A percentile compares a stretch with the other conserved stretches of the same genome.
These are phyloP conservation scores for Coranthus polyacanthus DNA, from an alignment of 2,797 vertebrate species.

Conservation along the genomic window DNA sequence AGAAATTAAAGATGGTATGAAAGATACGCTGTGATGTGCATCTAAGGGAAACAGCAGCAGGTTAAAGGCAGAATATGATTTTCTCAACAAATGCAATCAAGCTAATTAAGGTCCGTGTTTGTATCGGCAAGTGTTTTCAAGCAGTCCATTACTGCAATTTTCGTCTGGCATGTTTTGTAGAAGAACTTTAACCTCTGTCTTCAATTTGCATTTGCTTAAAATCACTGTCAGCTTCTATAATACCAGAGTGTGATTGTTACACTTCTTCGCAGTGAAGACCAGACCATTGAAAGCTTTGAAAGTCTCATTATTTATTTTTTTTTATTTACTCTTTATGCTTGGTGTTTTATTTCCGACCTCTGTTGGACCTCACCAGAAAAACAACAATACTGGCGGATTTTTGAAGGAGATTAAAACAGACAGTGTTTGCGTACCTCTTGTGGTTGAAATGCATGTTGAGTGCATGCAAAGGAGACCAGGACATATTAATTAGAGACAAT, in stretches of 20 bases:
- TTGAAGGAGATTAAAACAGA: too few species aligned
- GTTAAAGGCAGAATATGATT: constrained; percentile 39
- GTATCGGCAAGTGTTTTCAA: constrained; percentile 34
- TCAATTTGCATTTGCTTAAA: constrained; percentile 59
- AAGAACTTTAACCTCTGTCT: constrained; percentile 40
- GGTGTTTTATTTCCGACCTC: too few species aligned
- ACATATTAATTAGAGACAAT: too few species aligned
- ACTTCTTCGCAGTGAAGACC: constrained; percentile 13
- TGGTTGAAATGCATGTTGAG: too few species aligned
- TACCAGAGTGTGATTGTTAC: constrained; percentile 28
- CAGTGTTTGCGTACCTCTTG: too few species aligned
- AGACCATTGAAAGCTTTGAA: too few species aligned
- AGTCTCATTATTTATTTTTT: too few species aligned
- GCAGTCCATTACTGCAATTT: constrained; percentile 28
- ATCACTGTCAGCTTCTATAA: constrained; percentile 45
- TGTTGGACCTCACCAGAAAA: too few species aligned
- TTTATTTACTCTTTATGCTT: too few species aligned
- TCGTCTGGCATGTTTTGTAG: constrained; percentile 22
- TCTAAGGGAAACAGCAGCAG: constrained; percentile 38
- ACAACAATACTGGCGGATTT: too few species aligned
- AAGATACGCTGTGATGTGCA: constrained; percentile 8
- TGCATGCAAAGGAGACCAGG: too few species aligned
- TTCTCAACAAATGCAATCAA: constrained; percentile 61
- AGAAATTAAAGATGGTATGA: constrained; percentile 17
- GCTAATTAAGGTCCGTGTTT: constrained; percentile 56